phyloP scores from a whole-genome alignment of 1,140 invertebrate genomes.

The Stegodyphus dumicola region DNA sequence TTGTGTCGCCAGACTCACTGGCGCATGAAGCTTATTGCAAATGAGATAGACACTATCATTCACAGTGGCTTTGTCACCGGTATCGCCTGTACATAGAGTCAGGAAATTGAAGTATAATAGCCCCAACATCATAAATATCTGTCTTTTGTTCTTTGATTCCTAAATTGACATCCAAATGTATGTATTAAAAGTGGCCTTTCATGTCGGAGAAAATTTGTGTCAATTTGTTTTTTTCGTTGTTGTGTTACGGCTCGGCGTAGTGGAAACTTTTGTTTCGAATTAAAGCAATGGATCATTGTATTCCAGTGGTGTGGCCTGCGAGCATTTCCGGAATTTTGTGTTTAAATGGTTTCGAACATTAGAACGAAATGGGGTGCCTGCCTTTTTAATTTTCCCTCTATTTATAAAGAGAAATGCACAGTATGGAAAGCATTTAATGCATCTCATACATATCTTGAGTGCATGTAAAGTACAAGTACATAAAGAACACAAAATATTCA shows the following conservation, averaged over 20 bases:
- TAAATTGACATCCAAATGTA: slow-evolving; percentile 6
- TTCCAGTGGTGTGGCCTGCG: too few species aligned
- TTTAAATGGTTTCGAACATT: too few species aligned
- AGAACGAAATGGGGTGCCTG: too few species aligned
- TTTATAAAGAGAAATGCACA: too few species aligned
- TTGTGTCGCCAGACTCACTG: slow-evolving; percentile 12
- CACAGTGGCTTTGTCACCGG: slow-evolving; percentile 12
- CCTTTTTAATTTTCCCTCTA: too few species aligned
- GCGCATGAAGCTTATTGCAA: slow-evolving; percentile 20
- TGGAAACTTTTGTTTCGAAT: too few species aligned
- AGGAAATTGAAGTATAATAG: slow-evolving; percentile 31
- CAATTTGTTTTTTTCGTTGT: not conserved
- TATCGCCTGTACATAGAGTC: slow-evolving; percentile 12
- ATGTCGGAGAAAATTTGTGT: slow-evolving; percentile 21
- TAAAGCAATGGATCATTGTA: too few species aligned
- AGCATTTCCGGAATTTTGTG: too few species aligned
- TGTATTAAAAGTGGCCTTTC: not conserved
- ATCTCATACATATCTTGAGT: too few species aligned
- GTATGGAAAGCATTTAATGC: too few species aligned
- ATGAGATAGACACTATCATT: slow-evolving; percentile 20
- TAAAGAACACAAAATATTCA: too few species aligned
- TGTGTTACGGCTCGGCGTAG: not conserved
- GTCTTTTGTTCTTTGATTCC: slow-evolving; percentile 30
- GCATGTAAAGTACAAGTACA: too few species aligned
- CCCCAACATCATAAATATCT: slow-evolving; percentile 16